A percentile compares a stretch with the other conserved stretches of the same genome.
These are phyloP conservation scores for Halcyon chelicuti DNA, from an alignment of 2,797 vertebrate species.

Conservation along the genomic window DNA sequence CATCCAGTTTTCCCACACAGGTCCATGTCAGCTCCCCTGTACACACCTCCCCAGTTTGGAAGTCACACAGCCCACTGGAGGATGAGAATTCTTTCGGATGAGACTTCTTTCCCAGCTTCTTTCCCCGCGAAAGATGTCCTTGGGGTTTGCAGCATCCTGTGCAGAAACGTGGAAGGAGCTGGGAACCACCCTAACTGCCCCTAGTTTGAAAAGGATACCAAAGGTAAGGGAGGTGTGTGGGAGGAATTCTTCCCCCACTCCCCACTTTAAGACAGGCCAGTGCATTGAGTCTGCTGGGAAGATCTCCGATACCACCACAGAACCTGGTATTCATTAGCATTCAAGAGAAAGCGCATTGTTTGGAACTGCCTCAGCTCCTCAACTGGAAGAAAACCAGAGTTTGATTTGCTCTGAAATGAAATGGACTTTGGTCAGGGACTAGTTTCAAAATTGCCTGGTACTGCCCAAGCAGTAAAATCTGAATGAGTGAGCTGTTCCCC, in stretches of 20 bases:
- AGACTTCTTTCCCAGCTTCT: background rate
- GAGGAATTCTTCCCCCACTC: no score
- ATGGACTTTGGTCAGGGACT: background rate
- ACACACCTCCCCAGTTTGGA: background rate
- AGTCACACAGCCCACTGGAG: background rate
- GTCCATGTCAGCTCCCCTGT: background rate
- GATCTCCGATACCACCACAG: background rate
- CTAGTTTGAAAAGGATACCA: background rate
- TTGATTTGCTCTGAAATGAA: slow-evolving; percentile 25
- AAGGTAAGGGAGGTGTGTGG: background rate
- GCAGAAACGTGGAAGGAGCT: fast-evolving
- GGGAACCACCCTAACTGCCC: background rate
- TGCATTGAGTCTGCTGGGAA: background rate
- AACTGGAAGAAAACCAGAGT: background rate
- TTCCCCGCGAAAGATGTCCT: background rate
- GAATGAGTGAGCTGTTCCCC: background rate
- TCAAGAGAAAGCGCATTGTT: background rate
- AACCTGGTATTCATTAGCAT: background rate
- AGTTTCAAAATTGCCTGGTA: background rate
- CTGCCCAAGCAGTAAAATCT: background rate
- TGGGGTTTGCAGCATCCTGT: fast-evolving
- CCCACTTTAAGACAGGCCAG: background rate
- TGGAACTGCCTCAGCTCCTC: background rate
- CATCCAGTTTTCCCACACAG: background rate
- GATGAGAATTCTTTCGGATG: background rate